Conservation (phyloP, 2,113 vertebrate genomes). For the Polypterus senegalus region DNA sequence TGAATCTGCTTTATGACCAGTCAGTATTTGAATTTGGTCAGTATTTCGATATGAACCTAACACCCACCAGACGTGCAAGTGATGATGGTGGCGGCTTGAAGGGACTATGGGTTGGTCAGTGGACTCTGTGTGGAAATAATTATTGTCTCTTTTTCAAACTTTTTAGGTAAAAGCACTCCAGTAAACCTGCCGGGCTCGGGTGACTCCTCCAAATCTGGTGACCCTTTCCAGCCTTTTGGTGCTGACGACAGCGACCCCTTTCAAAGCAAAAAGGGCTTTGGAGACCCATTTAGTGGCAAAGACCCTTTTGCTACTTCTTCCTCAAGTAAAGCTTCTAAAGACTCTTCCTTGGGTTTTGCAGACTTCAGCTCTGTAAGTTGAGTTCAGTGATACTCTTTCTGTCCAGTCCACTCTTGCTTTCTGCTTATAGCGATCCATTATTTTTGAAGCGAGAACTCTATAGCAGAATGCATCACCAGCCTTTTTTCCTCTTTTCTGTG, state of each 20-base stretch:
- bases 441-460: slow-evolving; percentile 18
- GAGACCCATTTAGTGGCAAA: slow-evolving; percentile 94
- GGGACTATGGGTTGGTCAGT: neutral
- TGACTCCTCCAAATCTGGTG: slow-evolving; percentile 69
- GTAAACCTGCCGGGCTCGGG: slow-evolving; percentile 66
- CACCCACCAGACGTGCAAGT: too few relatives aligned
- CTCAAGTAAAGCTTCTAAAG: slow-evolving; percentile 79
- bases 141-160: slow-evolving; percentile 30
- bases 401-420: slow-evolving; percentile 37
- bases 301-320: slow-evolving; percentile 82
- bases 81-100: neutral
- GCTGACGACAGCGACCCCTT: slow-evolving; percentile 73
- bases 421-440: slow-evolving; percentile 36
- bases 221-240: slow-evolving; percentile 88
- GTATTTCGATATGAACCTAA: too few relatives aligned
- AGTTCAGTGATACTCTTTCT: slow-evolving; percentile 60
- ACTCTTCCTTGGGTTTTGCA: slow-evolving; percentile 72
- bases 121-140: neutral
- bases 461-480: slow-evolving; percentile 30
- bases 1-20: too few relatives aligned
- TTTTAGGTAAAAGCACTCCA: slow-evolving; percentile 85
- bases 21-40: too few relatives aligned
- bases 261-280: slow-evolving; percentile 81
- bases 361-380: slow-evolving; percentile 91
- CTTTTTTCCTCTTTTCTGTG: slow-evolving; percentile 23